Evolutionary conservation across 2,113 vertebrate genomes (phyloP), one percentile per base, ranked within the genome.

Genomic region (Steatornis caripensis): DNA sequence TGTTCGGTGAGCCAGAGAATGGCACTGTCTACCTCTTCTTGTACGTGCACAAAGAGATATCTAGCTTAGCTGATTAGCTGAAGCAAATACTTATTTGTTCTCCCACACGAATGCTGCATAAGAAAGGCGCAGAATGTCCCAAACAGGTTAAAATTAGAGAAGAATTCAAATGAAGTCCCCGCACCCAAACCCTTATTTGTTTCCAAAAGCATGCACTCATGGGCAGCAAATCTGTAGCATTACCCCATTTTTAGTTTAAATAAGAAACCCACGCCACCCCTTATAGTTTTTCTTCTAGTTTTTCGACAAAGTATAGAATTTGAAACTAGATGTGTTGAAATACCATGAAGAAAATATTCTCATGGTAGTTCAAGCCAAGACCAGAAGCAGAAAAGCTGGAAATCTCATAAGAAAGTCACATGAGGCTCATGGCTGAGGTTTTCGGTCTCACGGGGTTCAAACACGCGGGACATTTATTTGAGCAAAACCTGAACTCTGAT

Each of bases 281-380:
- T 19, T 68, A 16, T 62, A 70, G n/a, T 8, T 58, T 53, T 55
- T 45, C 66, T 49, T 58, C 24, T 45, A 6, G 26, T 54, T 45
- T 53, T 46, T 54, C 41, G 39, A 70, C n/a, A 9, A 71, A 65
- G 64, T 11, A 54, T 19, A 77, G 62, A 68, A 85, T 58, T 83
- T 74, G 46, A 84, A 94, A 87, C 39, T 11, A 12, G 7, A 94
- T 74, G 62, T 72, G 89, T 84, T 64, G 77, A 93, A 93, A 91
- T 30, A 54, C 19, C 75, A 70, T 2, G 20, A 46, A 68, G 75
- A 71, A 96, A 89, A 94, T n/a, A 64, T 95, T 97, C 93, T 95
- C 87, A 95, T 91, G 89, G 66, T 95, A 64, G 69, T 95, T 86
- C 80, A 85, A 94, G 97, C 93, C 91, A 96, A 96, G 69, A 57